Base-by-base conservation (phyloP, 1,140 invertebrate species). In the Lasioglossum baleicum region DNA sequence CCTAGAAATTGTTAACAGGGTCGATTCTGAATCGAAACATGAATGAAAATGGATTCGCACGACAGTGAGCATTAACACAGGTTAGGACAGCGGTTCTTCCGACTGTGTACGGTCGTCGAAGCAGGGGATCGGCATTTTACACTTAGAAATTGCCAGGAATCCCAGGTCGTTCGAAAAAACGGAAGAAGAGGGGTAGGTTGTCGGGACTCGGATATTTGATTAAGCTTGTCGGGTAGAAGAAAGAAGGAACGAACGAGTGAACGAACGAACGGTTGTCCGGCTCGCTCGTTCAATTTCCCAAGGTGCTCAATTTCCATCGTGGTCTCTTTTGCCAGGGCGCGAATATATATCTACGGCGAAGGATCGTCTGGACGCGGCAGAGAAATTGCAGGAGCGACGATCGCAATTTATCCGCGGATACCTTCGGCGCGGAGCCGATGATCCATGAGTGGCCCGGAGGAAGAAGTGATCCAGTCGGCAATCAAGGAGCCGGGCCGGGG, bases 391-490 rank as follows among this genome's bases (percentile, higher is more conserved):
- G 83, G 73, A 85, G 83, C 82, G 77, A 72, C 73, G 76, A 79
- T 79, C 72, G 83, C 83, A 85, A 85, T 85, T 85, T 85, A 85
- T 85, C 83, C 83, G 74, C 78, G 79, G 77, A 81, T 75, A 75
- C 83, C 83, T 70, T 65, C 74, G 44, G 77, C 44, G 44, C 44
- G 83, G 73, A 84, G 80, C 64, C 79, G 83, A 85, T 85, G 83
- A 85, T 85, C 83, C 83, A 85, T 81, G 83, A 85, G 83, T 74
- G 83, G 83, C 83, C 83, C 69, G 73, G 26, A 81, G 83, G 60
- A 75, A 85, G 83, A 75, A 85, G 83, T 85, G 84, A 85, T 84
- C 83, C 83, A 78, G 81, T 76, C 83, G 70, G 87, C 79, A 89
- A 88, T 89, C 85, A 87, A 88, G 79, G 71, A 75, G 68, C 65